Percentiles rank a stretch among this genome's conserved stretches.
phyloP scores from a whole-genome alignment of 2,113 vertebrate species.

The Diadophis punctatus region DNA sequence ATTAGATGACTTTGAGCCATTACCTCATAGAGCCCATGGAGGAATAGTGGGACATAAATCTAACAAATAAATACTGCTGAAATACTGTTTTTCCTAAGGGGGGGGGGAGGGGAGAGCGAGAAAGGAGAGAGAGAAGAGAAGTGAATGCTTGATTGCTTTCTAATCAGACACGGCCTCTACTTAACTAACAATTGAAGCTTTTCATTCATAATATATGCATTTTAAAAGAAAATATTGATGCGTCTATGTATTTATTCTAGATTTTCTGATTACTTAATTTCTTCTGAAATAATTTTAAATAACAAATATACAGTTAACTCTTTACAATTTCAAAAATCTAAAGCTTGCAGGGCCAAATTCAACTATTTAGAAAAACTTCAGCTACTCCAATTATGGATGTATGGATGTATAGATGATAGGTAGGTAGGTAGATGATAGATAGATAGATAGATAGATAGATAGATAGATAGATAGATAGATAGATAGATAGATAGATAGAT shows the following conservation, averaged over 20 bases:
- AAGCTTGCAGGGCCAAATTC: neutral
- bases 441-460: no score
- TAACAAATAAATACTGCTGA: neutral
- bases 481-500: no score
- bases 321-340: neutral
- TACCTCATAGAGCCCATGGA: neutral
- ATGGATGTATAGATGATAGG: no score
- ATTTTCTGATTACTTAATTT: neutral
- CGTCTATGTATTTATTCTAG: neutral
- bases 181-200: neutral
- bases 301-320: neutral
- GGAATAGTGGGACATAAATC: neutral
- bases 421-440: no score
- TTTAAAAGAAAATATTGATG: neutral
- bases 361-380: neutral
- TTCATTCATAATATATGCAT: neutral
- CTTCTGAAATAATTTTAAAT: neutral
- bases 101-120: neutral
- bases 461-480: rapidly evolving
- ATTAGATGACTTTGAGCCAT: neutral
- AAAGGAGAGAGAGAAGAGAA: neutral
- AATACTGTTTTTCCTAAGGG: neutral
- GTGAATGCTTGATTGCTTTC: neutral
- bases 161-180: no score
- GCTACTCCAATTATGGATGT: neutral